Conservation (phyloP, 2,797 vertebrate species). For the Acridotheres tristis region DNA sequence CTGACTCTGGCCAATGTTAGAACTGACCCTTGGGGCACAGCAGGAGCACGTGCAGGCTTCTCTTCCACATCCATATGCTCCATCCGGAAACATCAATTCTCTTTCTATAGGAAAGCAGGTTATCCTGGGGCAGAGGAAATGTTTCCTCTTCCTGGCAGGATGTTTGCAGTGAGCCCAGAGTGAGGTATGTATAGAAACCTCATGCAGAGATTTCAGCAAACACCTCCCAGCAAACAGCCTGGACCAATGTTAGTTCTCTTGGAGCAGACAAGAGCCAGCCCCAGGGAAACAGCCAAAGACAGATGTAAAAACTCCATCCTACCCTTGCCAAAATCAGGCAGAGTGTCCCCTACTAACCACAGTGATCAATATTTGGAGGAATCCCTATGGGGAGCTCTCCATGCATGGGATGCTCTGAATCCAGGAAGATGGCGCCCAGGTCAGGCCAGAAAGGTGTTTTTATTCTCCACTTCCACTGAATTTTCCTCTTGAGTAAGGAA, state of each 20-base stretch:
- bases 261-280: not conserved
- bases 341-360: not conserved
- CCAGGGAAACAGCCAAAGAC: not conserved
- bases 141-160: constrained; percentile 59
- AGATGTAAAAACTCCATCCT: not conserved
- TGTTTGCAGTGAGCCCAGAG: constrained; percentile 37
- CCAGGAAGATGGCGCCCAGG: not conserved
- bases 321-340: not conserved
- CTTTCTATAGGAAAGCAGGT: constrained; percentile 67
- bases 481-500: not conserved
- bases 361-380: not conserved
- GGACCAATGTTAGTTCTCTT: not conserved
- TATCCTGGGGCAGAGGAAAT: constrained; percentile 67
- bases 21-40: not conserved
- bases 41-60: not conserved
- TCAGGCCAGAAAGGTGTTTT: not conserved
- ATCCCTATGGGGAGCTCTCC: not conserved
- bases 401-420: not conserved
- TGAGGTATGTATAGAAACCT: constrained; percentile 33
- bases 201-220: not conserved
- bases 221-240: not conserved
- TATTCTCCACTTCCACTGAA: not conserved
- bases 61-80: constrained; percentile 19
- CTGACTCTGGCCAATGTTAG: not conserved
- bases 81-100: constrained; percentile 51